Evolutionary conservation across 2,888 invertebrate species (phyloP), one percentile per base, ranked within the genome.

Genomic region (Ctenicera cuprea): DNA sequence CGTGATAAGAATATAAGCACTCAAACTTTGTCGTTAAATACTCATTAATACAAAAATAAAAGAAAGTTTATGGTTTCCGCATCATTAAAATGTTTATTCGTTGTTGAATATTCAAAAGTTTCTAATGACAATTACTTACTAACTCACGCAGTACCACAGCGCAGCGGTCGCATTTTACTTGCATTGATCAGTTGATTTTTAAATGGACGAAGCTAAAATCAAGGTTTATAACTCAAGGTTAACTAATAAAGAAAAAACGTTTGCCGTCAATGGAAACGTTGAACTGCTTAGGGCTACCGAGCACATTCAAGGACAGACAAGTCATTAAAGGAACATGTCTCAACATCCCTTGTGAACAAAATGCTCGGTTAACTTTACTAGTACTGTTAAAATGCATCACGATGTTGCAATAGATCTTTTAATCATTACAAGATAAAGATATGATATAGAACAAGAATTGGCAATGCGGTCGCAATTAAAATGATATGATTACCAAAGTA

Each of bases 11-110:
- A 59, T 59, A 18, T 33, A 18, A 38, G 20, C 18, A 59, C 59
- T 38, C 12, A 20, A 22, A 38, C 18, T 38, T 38, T 14, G 59
- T 59, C 59, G 38, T 59, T 38, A 59, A 33, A 37, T 20, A 37
- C 57, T 57, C 37, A 37, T 52, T 52, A 52, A 52, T 59, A n/a
- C 11, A 54, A 54, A 33, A 54, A 54, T 54, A 30, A 54, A 54
- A n/a, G 20, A 9, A 12, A 18, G 59, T 18, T 59, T 38, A 37
- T 14, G 38, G 16, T 38, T 57, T 59, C 59, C 59, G 7, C 22
- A 20, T 38, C 59, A 38, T 59, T 59, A 59, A 54, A 9, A 14
- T 26, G 26, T 12, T 54, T n/a, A 54, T 54, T 54, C 8, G 22
- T 26, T 12, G 54, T 14, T 54, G 54, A 54, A 54, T 54, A 54